A percentile compares a stretch with the other conserved stretches of the same genome.
Conservation (phyloP, 2,888 invertebrate species). For the Iselma pallidipennis region DNA sequence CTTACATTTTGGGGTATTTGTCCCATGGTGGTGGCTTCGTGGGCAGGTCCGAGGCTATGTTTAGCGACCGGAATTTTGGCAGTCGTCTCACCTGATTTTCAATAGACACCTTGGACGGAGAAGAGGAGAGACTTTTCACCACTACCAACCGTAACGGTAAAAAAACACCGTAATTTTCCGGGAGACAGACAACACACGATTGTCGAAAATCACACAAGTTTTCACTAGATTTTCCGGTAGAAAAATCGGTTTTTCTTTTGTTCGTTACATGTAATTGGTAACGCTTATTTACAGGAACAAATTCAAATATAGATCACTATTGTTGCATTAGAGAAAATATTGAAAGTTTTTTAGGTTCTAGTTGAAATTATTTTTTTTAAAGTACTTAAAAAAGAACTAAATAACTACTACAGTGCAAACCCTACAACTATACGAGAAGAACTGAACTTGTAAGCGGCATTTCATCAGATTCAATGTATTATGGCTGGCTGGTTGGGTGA, state of each 20-base stretch:
- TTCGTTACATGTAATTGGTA: too few relatives aligned
- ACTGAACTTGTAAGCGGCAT: constrained; percentile 17
- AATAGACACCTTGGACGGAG: neutral
- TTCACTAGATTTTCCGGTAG: neutral
- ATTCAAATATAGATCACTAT: neutral
- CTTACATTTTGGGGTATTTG: constrained; percentile 56
- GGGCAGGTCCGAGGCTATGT: constrained; percentile 52
- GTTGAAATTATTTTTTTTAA: too few relatives aligned
- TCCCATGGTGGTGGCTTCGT: constrained; percentile 56
- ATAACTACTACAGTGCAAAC: neutral
- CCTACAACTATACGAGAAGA: constrained; percentile 4
- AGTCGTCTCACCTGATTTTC: constrained; percentile 11
- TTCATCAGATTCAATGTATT: constrained; percentile 22
- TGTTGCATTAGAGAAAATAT: neutral
- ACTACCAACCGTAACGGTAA: neutral
- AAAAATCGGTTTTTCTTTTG: too few relatives aligned
- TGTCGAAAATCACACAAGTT: neutral
- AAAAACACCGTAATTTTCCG: neutral
- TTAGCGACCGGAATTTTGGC: constrained; percentile 58
- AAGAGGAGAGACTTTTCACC: neutral
- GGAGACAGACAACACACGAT: neutral
- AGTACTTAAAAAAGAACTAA: too few relatives aligned
- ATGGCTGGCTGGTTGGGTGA: too few relatives aligned
- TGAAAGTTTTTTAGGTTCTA: neutral
- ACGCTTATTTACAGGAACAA: too few relatives aligned